These are phyloP conservation scores for Terrapene triunguis DNA, from an alignment of 2,113 vertebrate species.

Conservation along the genomic window DNA sequence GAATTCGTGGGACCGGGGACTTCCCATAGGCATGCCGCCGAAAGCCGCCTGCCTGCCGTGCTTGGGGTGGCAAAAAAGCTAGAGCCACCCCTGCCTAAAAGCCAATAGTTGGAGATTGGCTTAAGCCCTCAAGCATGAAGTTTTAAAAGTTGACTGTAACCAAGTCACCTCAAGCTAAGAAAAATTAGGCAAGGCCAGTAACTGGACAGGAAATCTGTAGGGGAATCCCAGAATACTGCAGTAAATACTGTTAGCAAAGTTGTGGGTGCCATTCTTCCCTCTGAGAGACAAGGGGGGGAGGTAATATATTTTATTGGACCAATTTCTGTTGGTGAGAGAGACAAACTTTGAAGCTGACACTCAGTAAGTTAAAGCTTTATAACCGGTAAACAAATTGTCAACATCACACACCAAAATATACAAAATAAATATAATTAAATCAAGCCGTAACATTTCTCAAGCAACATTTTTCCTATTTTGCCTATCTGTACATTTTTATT, in stretches of 20 bases:
- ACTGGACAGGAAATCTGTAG: slow-evolving; percentile 7
- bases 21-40: too few relatives aligned
- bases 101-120: neutral
- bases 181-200: neutral
- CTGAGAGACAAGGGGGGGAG: neutral
- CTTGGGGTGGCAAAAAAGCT: too few relatives aligned
- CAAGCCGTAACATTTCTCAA: neutral
- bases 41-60: too few relatives aligned
- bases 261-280: neutral
- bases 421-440: neutral
- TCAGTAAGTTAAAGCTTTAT: neutral
- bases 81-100: neutral
- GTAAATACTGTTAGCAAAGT: neutral
- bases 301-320: neutral
- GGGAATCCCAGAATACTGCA: neutral
- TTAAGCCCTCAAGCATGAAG: neutral
- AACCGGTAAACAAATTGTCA: neutral
- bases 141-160: neutral
- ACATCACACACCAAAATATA: neutral
- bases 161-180: neutral
- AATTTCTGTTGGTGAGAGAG: neutral
- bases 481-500: neutral
- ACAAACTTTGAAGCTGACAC: neutral
- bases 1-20: too few relatives aligned
- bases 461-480: neutral